Base-by-base conservation (phyloP, 2,888 invertebrate species). In the Mythimna lalbum region DNA sequence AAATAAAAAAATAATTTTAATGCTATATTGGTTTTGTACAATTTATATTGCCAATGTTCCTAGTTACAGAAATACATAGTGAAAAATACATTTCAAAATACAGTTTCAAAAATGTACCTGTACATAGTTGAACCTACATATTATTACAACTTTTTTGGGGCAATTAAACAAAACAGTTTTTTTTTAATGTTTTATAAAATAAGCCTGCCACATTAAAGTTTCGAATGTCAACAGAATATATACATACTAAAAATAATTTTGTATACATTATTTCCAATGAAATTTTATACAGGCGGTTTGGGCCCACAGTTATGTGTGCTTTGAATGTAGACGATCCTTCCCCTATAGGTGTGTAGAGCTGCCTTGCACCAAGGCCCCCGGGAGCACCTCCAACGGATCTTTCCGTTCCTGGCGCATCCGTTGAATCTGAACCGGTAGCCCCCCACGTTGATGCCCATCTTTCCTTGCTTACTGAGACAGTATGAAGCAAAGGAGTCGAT, bases 401-500 rank as follows among this genome's bases (percentile, higher is more conserved):
- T 96, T 0, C 96, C 96, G 66, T 94, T 95, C 52, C 95, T 90
- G 0, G 95, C 95, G 69, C 95, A 95, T 0, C 95, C 96, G 79
- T 96, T 96, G 85, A 95, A 95, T 43, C 96, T 81, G 88, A 96
- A 96, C 83, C 95, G 85, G 87, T 95, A 96, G 1, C 95, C 96
- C 0, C 94, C 95, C 1, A 95, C 94, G 76, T 93, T 95, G 80
- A 96, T 96, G 57, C 95, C 95, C 95, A 96, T 95, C 87, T 96
- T 96, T 23, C 96, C 96, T 78, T 96, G 96, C 83, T 96, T 95
- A 80, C 95, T 95, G 85, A 96, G 94, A 84, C 95, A 96, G 90
- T 96, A 96, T 14, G 95, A 94, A 0, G 96, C 95, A 76, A 94
- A 93, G 81, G 92, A 91, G 73, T 94, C 95, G 19, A 94, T 87